Evolutionary conservation across 2,888 invertebrate genomes (phyloP), one percentile per base, ranked within the genome.

Genomic region (Allygus modestus): DNA sequence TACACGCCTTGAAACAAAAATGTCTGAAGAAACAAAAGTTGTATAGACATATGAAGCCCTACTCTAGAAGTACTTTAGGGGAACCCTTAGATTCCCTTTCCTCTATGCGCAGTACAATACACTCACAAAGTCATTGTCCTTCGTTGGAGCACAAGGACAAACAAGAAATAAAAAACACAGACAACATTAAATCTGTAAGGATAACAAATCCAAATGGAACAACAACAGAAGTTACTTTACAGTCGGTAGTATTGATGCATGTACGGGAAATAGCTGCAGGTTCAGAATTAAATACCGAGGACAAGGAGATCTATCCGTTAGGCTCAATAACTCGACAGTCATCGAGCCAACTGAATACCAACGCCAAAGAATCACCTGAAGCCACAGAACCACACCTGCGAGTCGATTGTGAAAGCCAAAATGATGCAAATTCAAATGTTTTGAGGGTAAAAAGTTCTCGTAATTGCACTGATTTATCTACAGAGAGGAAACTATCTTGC

Each of bases 181-280:
- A 15, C 20, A 54, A 54, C 54, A 23, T 11, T 0, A 54, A 54
- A 23, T 54, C 4, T 23, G 20, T 54, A 9, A 54, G 23, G 23
- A 15, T 54, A 23, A 54, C 7, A 54, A 23, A 54, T 15, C 23
- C 23, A 12, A 15, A 54, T 23, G 54, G 54, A 23, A 23, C 54
- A 54, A 54, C 54, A 54, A 54, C 54, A 12, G 54, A 54, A 54
- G 23, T 54, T 23, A 54, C 54, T 20, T n/a, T 54, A 54, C 1
- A 15, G 20, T 20, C 54, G 20, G 23, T 54, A 54, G 54, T 54
- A 23, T 54, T 54, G 54, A 23, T 54, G 54, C 54, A 54, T 54
- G 54, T 54, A 7, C 5, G 54, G 23, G 54, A 54, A 54, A n/a
- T 23, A 54, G 1, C 54, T 23, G 5, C 23, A 20, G 54, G 7